Base-by-base conservation (phyloP, 2,113 vertebrate species). In the Tachuris rubrigastra region DNA sequence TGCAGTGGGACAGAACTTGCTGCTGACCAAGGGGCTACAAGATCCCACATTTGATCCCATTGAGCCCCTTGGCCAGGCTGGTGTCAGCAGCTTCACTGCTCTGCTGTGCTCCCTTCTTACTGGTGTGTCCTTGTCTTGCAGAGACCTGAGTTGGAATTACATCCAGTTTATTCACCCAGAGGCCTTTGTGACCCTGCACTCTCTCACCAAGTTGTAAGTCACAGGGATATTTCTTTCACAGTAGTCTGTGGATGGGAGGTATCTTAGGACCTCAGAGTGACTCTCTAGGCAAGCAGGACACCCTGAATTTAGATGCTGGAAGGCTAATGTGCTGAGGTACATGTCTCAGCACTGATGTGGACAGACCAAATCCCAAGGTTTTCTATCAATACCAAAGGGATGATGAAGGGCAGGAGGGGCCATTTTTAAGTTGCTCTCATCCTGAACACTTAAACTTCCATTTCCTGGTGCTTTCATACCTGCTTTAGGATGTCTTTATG, bases 191-290 rank as follows among this genome's bases (percentile, higher is more conserved):
- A 98, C 98, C 8, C 98, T 99, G 69, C 98, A 95, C 83, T 99
- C 99, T 2, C 98, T 99, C 93, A 97, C 98, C 89, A 99, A 99
- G 97, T 97, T 99, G 99, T 99, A 96, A 99, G 99, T 98, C 85
- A 46, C 83, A 71, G 49, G 37, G 42, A 27, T 65, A 17, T 52
- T 79, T 50, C 28, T 39, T 72, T 53, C 63, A 33, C 27, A 44
- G 67, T 20, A 39, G 21, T 41, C 12, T 31, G 23, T 9, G 46
- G 60, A 7, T 28, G 41, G 69, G 28, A 79, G 44, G 24, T 69
- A 10, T 6, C 73, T 65, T 76, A 69, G 94, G 23, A 72, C 14
- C 58, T 79, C 84, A 65, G n/a, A 2, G 3, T 53, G 62, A 33
- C 31, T 53, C 31, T 35, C 42, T 33, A 21, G 8, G 53, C 42